These are phyloP conservation scores for Drosophila punjabiensis DNA, from an alignment of 1,140 invertebrate genomes.

Conservation along the genomic window DNA sequence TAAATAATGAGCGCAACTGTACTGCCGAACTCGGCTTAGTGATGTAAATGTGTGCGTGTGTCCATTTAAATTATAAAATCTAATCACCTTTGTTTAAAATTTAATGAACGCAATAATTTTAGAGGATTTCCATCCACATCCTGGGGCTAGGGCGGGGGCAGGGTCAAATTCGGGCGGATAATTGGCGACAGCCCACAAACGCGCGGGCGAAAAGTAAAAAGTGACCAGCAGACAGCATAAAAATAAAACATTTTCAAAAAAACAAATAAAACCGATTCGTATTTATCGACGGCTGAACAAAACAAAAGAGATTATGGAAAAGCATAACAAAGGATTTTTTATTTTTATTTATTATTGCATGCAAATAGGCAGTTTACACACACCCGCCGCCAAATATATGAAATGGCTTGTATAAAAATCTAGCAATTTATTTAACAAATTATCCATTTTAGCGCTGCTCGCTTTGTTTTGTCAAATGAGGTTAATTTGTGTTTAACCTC, in stretches of 20 bases:
- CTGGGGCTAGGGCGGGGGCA: neutral
- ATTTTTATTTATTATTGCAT: slow-evolving; percentile 74
- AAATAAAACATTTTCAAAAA: slow-evolving; percentile 69
- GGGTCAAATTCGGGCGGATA: slow-evolving; percentile 16
- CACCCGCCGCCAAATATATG: slow-evolving; percentile 45
- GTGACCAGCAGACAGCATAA: slow-evolving; percentile 37
- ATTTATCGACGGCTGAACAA: slow-evolving; percentile 56
- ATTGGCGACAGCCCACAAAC: slow-evolving; percentile 59
- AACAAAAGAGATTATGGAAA: slow-evolving; percentile 42
- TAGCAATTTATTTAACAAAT: slow-evolving; percentile 85
- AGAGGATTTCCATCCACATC: slow-evolving; percentile 62
- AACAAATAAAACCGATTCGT: slow-evolving; percentile 78
- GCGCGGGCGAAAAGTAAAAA: slow-evolving; percentile 17
- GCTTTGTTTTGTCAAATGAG: slow-evolving; percentile 85
- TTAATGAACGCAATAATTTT: slow-evolving; percentile 83
- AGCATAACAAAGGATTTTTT: slow-evolving; percentile 62
- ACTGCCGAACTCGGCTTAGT: slow-evolving; percentile 38
- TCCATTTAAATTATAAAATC: slow-evolving; percentile 75
- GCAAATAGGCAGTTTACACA: slow-evolving; percentile 69
- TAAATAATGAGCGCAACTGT: slow-evolving; percentile 78
- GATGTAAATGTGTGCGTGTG: slow-evolving; percentile 34
- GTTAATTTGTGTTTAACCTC: slow-evolving; percentile 84
- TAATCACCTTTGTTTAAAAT: slow-evolving; percentile 85
- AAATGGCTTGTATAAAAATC: slow-evolving; percentile 66
- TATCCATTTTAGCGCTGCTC: slow-evolving; percentile 80